A percentile compares a stretch with the other conserved stretches of the same genome.
Evolutionary conservation across 2,113 vertebrate genomes (phyloP).

Genomic region (Otocyon megalotis): DNA sequence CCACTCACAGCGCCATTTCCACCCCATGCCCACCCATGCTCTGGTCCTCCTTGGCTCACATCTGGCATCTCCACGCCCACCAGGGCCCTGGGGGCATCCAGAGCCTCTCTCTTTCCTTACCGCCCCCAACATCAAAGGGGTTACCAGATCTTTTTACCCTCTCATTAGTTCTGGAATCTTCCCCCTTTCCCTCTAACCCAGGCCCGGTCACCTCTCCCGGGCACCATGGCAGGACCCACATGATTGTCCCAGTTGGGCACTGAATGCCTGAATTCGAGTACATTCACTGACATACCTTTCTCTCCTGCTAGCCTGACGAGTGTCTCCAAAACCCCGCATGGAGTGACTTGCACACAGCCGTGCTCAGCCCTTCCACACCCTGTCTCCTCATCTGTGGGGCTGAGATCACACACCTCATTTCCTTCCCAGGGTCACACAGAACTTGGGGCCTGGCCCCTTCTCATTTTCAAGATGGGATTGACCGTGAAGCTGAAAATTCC

Average conservation of each 20-base stretch:
- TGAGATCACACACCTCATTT: neutral
- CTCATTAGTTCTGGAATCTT: neutral
- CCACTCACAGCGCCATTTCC: neutral
- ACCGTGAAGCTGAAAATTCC: neutral
- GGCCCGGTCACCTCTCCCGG: fast-evolving
- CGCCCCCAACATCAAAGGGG: neutral
- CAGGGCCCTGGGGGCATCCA: too few species aligned
- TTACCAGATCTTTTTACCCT: neutral
- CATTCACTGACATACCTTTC: neutral
- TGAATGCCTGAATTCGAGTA: neutral
- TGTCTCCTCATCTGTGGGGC: neutral
- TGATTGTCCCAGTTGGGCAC: fast-evolving
- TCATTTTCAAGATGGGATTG: neutral
- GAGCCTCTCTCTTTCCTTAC: neutral
- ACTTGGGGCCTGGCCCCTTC: neutral
- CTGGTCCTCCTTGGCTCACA: neutral
- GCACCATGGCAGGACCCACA: neutral
- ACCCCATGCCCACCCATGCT: too few species aligned
- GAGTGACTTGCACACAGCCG: fast-evolving
- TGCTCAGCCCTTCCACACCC: neutral
- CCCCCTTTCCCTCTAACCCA: neutral
- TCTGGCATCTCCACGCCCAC: neutral
- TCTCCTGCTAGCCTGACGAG: too few species aligned
- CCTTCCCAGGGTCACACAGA: too few species aligned
- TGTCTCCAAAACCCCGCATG: neutral